Evolutionary conservation across 2,113 vertebrate genomes (phyloP), one percentile per base, ranked within the genome.

Genomic region (Vicugna pacos): DNA sequence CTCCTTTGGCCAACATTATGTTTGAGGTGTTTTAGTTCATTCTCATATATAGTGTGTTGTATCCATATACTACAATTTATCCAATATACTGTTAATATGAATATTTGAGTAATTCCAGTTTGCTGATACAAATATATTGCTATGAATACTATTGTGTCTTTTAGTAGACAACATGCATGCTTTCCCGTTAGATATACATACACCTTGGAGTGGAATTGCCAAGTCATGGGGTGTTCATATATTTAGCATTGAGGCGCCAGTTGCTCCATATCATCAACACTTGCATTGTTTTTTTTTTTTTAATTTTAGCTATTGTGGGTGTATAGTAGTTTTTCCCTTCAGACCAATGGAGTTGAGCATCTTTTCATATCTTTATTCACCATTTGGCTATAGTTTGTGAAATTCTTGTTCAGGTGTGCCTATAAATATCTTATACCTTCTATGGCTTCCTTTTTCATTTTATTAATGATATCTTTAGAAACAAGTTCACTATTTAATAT

Each of bases 341-440:
- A 14, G 54, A 38, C 81, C 92, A 73, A 73, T 48, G 56, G 17
- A 67, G 35, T 64, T 54, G 75, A 86, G 54, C 48, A 56, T 84
- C 32, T 15, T 92, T 81, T 92, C 77, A 73, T 91, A n/a, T 46
- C 26, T 76, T 70, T 50, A 90, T 20, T 77, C 2, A 3, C 58
- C 65, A 30, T 81, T 65, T 70, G n/a, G 22, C 38, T 91, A n/a
- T 60, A 50, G 77, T 94, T 16, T 62, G n/a, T 92, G 65, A 95
- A 95, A 80, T 92, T 8, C 24, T 94, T 80, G 26, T 81, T 81
- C 35, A 94, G 64, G 20, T 81, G 19, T 28, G 5, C 50, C 52
- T 60, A 62, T 15, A 91, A 38, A 72, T 35, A 54, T 28, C 46
- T 54, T 60, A 64, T 46, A 32, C 22, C 13, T 16, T 80, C 42